Evolutionary conservation across 2,113 vertebrate species (phyloP).

Genomic region (Otis tarda): DNA sequence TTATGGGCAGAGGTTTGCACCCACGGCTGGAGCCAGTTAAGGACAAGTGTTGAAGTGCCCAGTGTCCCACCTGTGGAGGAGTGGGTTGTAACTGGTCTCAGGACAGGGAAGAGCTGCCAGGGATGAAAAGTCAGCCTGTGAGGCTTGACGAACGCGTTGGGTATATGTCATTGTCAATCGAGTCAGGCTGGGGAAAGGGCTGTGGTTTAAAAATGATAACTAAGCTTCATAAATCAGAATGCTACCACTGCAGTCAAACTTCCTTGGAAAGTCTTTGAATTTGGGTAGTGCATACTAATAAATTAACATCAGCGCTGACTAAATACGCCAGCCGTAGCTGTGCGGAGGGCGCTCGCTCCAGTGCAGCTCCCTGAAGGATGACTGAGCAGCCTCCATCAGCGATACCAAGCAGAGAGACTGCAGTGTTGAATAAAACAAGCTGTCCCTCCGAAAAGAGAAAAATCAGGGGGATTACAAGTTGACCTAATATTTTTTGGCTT

Average conservation of each 20-base stretch:
- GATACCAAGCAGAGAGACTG: neutral
- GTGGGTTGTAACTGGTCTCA: neutral
- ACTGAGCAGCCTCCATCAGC: neutral
- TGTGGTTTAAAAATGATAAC: slow-evolving; percentile 58
- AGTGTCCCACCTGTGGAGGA: neutral
- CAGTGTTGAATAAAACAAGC: neutral
- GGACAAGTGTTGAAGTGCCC: neutral
- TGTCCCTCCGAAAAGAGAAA: neutral
- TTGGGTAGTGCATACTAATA: slow-evolving; percentile 64
- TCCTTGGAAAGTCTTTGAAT: slow-evolving; percentile 71
- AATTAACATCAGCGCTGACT: neutral
- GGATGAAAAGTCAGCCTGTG: neutral
- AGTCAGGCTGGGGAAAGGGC: slow-evolving; percentile 29
- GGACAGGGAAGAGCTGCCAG: fast-evolving
- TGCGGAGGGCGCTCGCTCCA: neutral
- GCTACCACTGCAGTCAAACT: slow-evolving; percentile 47
- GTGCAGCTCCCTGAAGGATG: neutral
- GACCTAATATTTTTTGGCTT: slow-evolving; percentile 27
- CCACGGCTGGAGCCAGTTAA: fast-evolving
- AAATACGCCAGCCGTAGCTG: neutral
- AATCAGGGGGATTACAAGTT: neutral
- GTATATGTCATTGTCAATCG: slow-evolving; percentile 33
- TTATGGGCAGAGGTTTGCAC: neutral
- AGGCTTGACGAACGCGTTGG: neutral
- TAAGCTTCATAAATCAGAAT: slow-evolving; percentile 63